Conservation (phyloP, 1,140 invertebrate species). For the Kradibia gibbosae region DNA sequence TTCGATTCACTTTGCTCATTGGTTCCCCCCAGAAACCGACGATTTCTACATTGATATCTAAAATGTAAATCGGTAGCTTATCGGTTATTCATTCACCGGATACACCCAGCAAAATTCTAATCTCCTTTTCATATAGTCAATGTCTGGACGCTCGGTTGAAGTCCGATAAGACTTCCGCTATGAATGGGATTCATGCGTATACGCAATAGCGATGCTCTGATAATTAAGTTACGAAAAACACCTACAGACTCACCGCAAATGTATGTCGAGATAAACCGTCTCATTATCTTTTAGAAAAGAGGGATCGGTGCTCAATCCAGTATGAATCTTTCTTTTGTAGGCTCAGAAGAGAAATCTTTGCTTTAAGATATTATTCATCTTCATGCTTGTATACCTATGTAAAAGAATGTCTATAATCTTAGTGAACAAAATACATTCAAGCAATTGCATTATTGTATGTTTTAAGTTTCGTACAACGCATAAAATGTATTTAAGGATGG, state of each 20-base stretch:
- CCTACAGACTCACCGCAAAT: not conserved
- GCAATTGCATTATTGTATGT: no score
- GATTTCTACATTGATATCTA: not conserved
- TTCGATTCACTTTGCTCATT: not conserved
- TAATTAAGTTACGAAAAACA: not conserved
- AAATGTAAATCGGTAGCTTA: conserved; percentile 17
- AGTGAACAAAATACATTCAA: no score
- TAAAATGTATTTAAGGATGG: no score
- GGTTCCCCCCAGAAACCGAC: not conserved
- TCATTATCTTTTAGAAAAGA: not conserved
- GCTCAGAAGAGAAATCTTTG: no score
- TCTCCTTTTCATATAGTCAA: not conserved
- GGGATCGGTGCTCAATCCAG: no score
- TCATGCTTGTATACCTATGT: no score
- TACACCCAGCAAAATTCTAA: not conserved
- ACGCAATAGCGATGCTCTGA: not conserved
- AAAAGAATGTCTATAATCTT: no score
- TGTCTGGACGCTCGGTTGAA: not conserved
- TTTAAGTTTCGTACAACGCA: no score
- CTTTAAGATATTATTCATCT: no score
- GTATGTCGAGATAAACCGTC: not conserved
- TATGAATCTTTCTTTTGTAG: no score
- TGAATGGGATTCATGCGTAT: not conserved
- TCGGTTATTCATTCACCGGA: not conserved
- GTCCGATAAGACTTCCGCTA: not conserved